Percentiles rank a stretch among this genome's conserved stretches.
These are phyloP conservation scores for Xylocopa sonorina DNA, from an alignment of 1,140 invertebrate genomes.

Conservation along the genomic window DNA sequence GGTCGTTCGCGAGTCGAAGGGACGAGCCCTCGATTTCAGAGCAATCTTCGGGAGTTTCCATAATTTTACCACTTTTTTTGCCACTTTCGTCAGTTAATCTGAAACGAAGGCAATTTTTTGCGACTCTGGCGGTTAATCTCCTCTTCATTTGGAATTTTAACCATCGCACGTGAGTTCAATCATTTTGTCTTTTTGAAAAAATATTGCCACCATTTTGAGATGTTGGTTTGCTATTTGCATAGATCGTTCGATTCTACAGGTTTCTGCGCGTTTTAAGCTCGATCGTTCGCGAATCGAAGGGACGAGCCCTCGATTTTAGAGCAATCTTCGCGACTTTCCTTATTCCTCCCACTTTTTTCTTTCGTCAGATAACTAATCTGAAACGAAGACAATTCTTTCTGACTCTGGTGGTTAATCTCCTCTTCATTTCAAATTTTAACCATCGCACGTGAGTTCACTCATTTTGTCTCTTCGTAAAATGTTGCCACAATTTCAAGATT, in stretches of 20 bases:
- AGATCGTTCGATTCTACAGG: background rate
- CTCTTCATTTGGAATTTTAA: no score
- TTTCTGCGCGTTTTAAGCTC: background rate
- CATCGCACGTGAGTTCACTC: no score
- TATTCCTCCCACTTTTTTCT: no score
- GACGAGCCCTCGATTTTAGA: constrained; percentile 33
- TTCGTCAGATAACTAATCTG: no score
- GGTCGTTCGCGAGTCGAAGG: background rate
- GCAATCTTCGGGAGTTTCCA: constrained; percentile 9
- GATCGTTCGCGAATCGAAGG: background rate
- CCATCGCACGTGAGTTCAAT: no score
- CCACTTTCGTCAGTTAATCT: constrained; percentile 15
- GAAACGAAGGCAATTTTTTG: constrained; percentile 11
- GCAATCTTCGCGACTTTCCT: no score
- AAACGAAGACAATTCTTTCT: constrained; percentile 9
- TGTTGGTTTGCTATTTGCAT: no score
- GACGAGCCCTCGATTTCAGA: constrained; percentile 33
- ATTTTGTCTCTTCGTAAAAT: no score
- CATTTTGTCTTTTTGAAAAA: no score
- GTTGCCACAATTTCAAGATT: no score
- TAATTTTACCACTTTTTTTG: background rate
- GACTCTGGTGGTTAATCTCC: background rate
- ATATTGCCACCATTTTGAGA: no score
- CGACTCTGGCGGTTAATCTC: background rate
- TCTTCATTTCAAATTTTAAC: no score